A percentile compares a stretch with the other conserved stretches of the same genome.
phyloP scores from a whole-genome alignment of 1,140 invertebrate species.

The Drosophila seguyi region DNA sequence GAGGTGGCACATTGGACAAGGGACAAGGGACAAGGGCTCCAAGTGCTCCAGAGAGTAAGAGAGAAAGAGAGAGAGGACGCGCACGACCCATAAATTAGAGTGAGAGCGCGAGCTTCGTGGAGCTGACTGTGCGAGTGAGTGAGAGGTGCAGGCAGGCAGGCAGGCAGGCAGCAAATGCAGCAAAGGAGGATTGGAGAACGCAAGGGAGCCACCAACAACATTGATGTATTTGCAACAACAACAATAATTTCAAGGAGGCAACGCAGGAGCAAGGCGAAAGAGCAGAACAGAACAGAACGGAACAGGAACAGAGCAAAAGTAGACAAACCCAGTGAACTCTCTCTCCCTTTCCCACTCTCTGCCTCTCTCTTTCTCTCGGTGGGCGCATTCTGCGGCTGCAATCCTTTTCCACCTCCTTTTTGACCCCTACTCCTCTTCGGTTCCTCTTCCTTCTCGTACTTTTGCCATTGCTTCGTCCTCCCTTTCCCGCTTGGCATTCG shows the following conservation, averaged over 20 bases:
- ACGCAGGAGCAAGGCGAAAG: slow-evolving; percentile 53
- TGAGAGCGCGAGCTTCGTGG: slow-evolving; percentile 44
- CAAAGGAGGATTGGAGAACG: slow-evolving; percentile 15
- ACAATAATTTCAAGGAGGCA: slow-evolving; percentile 43
- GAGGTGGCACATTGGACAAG: slow-evolving; percentile 49
- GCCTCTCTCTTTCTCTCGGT: background rate
- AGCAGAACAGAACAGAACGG: slow-evolving; percentile 23
- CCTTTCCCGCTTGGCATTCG: slow-evolving; percentile 30
- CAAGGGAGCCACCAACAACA: slow-evolving; percentile 42
- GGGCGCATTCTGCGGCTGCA: slow-evolving; percentile 62
- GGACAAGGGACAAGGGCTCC: slow-evolving; percentile 57
- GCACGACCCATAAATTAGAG: slow-evolving; percentile 78
- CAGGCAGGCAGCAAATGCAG: slow-evolving; percentile 27
- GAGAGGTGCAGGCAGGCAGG: slow-evolving; percentile 28
- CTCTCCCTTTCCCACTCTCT: slow-evolving; percentile 6
- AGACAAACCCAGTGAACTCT: slow-evolving; percentile 12
- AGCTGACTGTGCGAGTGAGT: slow-evolving; percentile 31
- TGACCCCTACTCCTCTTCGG: slow-evolving; percentile 1
- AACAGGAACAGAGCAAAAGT: slow-evolving; percentile 19
- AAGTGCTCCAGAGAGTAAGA: slow-evolving; percentile 48
- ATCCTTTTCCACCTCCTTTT: slow-evolving; percentile 11
- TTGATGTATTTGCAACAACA: slow-evolving; percentile 76
- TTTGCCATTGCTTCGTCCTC: background rate
- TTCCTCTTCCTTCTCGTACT: background rate
- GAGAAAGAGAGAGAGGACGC: slow-evolving; percentile 61